Evolutionary conservation across 2,888 invertebrate genomes (phyloP).

Genomic region (Baronia brevicornis): DNA sequence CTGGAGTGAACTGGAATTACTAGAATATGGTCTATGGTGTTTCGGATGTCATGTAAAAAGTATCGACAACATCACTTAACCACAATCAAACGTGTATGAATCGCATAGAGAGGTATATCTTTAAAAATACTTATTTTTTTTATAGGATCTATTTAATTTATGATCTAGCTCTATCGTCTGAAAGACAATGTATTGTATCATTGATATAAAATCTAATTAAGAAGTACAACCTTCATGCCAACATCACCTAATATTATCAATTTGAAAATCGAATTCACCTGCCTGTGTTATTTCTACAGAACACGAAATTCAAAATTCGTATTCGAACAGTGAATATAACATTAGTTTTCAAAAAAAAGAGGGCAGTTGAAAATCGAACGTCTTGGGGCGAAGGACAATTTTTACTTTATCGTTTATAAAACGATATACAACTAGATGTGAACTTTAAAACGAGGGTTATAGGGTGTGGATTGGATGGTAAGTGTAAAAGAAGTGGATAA

Average conservation of each 20-base stretch:
- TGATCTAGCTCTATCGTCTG: too few relatives aligned
- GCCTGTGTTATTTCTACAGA: slow-evolving; percentile 13
- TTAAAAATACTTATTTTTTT: too few relatives aligned
- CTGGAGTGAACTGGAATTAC: too few relatives aligned
- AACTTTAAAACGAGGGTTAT: slow-evolving; percentile 21
- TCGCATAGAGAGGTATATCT: too few relatives aligned
- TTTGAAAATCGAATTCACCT: slow-evolving; percentile 9
- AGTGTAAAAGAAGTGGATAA: slow-evolving; percentile 32
- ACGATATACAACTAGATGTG: too few relatives aligned
- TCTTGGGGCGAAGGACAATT: slow-evolving; percentile 28
- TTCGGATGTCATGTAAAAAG: too few relatives aligned
- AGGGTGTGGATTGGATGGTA: slow-evolving; percentile 25
- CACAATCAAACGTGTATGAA: too few relatives aligned
- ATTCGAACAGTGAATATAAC: slow-evolving; percentile 15
- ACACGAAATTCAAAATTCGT: slow-evolving; percentile 16
- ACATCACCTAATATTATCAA: slow-evolving; percentile 5
- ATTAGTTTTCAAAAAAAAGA: slow-evolving; percentile 18
- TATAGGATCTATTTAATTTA: too few relatives aligned
- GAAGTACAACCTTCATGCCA: slow-evolving; percentile 7
- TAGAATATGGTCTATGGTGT: too few relatives aligned
- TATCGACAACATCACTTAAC: too few relatives aligned
- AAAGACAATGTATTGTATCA: too few relatives aligned
- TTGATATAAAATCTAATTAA: slow-evolving; percentile 7
- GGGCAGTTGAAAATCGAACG: slow-evolving; percentile 44
- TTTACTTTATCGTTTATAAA: slow-evolving; percentile 19